Percentiles rank a stretch among this genome's conserved stretches.
These are phyloP conservation scores for Hypocryptadius cinnamomeus DNA, from an alignment of 2,113 vertebrate genomes.

Conservation along the genomic window DNA sequence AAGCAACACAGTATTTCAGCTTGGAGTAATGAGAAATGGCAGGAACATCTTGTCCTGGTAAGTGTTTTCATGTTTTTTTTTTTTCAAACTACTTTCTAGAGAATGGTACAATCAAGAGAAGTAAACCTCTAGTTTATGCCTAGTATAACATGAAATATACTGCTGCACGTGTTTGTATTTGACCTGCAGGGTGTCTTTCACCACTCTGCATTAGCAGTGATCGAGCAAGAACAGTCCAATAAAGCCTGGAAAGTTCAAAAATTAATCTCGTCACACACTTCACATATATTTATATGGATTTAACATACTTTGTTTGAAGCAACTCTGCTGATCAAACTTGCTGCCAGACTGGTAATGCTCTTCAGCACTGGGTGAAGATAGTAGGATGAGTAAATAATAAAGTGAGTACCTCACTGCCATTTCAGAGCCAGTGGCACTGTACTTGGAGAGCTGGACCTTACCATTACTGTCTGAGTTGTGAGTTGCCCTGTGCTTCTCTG, in stretches of 20 bases:
- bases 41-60: background rate
- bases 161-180: background rate
- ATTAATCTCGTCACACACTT: fast-evolving
- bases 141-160: background rate
- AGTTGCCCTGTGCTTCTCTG: background rate
- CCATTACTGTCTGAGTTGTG: background rate
- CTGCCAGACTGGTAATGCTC: background rate
- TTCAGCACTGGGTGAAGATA: background rate
- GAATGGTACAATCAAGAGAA: background rate
- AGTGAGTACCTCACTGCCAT: background rate
- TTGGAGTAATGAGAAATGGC: background rate
- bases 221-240: background rate
- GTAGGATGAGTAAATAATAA: background rate
- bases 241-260: background rate
- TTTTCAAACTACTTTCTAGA: background rate
- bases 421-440: background rate
- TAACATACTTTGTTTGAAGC: background rate
- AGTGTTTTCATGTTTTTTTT: background rate
- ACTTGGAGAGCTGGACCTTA: background rate
- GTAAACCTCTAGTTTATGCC: background rate
- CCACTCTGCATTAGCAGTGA: background rate
- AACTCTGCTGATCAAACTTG: background rate
- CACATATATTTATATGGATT: background rate
- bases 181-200: background rate
- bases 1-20: background rate